phyloP scores from a whole-genome alignment of 2,888 invertebrate species.

The Ceriagrion tenellum region DNA sequence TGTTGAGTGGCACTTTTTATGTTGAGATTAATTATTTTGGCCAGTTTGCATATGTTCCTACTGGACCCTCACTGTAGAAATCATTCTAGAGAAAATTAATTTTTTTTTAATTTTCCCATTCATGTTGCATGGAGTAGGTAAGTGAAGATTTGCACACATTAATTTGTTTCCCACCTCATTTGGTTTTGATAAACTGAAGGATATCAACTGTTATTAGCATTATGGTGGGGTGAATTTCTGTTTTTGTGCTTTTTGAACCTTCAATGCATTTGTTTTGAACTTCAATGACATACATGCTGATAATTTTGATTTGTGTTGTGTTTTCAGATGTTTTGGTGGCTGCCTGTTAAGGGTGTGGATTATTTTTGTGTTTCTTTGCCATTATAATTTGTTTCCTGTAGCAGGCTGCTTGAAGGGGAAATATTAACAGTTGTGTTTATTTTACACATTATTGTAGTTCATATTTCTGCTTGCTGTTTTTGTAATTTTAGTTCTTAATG shows the following conservation, averaged over 20 bases:
- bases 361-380: slow-evolving; percentile 46
- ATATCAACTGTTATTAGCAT: not conserved
- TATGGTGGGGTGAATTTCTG: not conserved
- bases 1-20: not conserved
- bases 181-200: slow-evolving; percentile 16
- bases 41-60: slow-evolving; percentile 11
- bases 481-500: slow-evolving; percentile 36
- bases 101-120: slow-evolving; percentile 47
- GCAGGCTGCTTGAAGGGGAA: not conserved
- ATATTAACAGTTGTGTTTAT: slow-evolving; percentile 33
- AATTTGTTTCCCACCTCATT: slow-evolving; percentile 3
- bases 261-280: not conserved
- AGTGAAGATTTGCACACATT: slow-evolving; percentile 28
- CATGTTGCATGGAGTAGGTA: slow-evolving; percentile 65
- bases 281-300: not conserved
- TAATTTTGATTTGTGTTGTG: slow-evolving; percentile 40
- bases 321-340: slow-evolving; percentile 42
- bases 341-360: slow-evolving; percentile 34
- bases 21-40: not conserved
- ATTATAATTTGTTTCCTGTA: slow-evolving; percentile 42
- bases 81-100: slow-evolving; percentile 31
- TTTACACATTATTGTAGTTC: slow-evolving; percentile 32
- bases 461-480: slow-evolving; percentile 46
- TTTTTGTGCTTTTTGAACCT: not conserved
- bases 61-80: not conserved